Percentiles rank a stretch among this genome's conserved stretches.
These are phyloP conservation scores for Cheirogaleus major DNA, from an alignment of 2,797 vertebrate species.

Conservation along the genomic window DNA sequence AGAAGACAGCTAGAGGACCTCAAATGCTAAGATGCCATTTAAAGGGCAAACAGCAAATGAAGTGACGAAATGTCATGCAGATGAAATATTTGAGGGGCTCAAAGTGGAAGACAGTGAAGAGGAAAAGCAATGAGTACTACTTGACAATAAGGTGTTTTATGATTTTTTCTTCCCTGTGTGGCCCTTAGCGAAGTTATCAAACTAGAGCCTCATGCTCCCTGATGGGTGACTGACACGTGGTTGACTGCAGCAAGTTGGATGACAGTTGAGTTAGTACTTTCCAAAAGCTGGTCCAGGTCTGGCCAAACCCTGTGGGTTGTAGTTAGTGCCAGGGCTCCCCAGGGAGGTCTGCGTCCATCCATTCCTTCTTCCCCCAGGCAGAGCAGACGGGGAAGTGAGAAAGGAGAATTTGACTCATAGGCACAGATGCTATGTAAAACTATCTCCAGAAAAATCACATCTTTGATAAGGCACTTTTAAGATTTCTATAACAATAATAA, in stretches of 20 bases:
- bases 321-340: background rate
- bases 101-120: constrained; percentile 1
- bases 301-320: background rate
- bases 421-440: background rate
- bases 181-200: background rate
- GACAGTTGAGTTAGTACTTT: background rate
- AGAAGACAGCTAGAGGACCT: constrained; percentile 48
- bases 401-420: background rate
- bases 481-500: background rate
- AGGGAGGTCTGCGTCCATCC: background rate
- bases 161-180: background rate
- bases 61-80: constrained; percentile 59
- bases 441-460: background rate
- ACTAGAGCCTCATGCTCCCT: background rate
- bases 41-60: constrained; percentile 64
- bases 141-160: background rate
- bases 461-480: background rate
- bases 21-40: constrained; percentile 67
- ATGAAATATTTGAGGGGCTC: constrained; percentile 49
- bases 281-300: background rate
- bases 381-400: background rate
- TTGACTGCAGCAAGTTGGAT: background rate
- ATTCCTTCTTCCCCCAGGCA: background rate
- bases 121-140: background rate
- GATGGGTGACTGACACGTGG: background rate